A percentile compares a stretch with the other conserved stretches of the same genome.
phyloP scores from a whole-genome alignment of 2,888 invertebrate genomes.

The Andricus curvator region DNA sequence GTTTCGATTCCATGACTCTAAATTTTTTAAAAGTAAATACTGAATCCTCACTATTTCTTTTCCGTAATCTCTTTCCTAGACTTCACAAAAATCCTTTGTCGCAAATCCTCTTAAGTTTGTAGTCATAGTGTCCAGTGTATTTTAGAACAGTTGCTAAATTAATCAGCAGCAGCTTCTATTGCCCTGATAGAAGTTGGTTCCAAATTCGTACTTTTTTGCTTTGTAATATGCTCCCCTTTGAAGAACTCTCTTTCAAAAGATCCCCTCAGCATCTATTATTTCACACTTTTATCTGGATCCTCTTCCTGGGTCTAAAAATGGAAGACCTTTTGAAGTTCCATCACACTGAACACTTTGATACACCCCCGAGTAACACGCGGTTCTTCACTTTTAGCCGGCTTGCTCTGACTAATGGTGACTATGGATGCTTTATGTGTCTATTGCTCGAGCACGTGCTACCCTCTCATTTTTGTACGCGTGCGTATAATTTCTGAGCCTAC shows the following conservation, averaged over 20 bases:
- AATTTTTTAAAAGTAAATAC: too few species aligned
- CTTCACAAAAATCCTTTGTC: background rate
- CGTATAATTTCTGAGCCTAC: background rate
- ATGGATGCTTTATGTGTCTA: background rate
- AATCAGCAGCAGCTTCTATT: too few species aligned
- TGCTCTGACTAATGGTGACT: background rate
- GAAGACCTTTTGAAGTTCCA: background rate
- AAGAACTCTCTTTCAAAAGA: background rate
- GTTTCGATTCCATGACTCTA: too few species aligned
- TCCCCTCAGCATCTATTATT: background rate
- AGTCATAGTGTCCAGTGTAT: background rate
- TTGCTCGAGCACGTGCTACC: background rate
- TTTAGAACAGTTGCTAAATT: too few species aligned
- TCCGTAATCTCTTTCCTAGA: background rate
- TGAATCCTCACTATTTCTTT: background rate
- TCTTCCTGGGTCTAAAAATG: constrained; percentile 1
- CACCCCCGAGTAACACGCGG: background rate
- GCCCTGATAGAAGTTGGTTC: too few species aligned
- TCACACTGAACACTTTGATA: constrained; percentile 1
- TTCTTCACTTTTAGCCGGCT: constrained; percentile 10
- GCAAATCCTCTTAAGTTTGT: background rate
- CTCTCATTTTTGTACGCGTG: constrained; percentile 12
- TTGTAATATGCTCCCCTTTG: background rate
- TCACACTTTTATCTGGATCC: background rate
- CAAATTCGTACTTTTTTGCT: background rate